These are phyloP conservation scores for Papilio polytes DNA, from an alignment of 1,140 invertebrate species.

Conservation along the genomic window DNA sequence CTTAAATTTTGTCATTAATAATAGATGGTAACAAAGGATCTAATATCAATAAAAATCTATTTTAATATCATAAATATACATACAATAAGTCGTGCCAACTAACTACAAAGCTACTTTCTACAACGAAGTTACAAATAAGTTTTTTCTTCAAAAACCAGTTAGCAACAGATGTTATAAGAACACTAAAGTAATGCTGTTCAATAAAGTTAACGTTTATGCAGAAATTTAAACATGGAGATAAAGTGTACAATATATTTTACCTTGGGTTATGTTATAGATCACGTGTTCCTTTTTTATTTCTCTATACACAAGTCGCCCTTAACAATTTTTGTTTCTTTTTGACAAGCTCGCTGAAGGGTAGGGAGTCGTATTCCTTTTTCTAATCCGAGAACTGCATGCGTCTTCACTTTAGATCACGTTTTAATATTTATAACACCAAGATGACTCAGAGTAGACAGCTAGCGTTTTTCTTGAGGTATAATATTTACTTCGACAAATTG, in stretches of 20 bases:
- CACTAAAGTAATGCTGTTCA: too few species aligned
- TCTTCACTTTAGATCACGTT: constrained; percentile 10
- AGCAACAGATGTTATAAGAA: too few species aligned
- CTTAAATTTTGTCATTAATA: neutral
- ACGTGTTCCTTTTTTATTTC: neutral
- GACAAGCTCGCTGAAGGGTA: neutral
- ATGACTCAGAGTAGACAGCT: neutral
- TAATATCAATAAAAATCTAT: neutral
- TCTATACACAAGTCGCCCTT: constrained; percentile 26
- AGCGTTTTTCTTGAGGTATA: neutral
- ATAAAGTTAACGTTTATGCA: neutral
- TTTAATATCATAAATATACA: neutral
- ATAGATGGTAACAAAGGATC: neutral
- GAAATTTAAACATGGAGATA: neutral
- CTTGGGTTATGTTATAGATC: neutral
- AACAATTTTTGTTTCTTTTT: constrained; percentile 29
- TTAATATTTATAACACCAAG: constrained; percentile 13
- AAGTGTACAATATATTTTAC: neutral
- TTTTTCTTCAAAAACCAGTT: too few species aligned
- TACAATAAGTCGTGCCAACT: neutral
- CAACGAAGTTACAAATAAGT: too few species aligned
- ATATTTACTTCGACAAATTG: neutral
- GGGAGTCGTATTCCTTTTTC: constrained; percentile 20
- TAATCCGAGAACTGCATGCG: constrained; percentile 14
- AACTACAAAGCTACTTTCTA: too few species aligned